phyloP scores from a whole-genome alignment of 2,113 vertebrate species.

The Corvus cornix region DNA sequence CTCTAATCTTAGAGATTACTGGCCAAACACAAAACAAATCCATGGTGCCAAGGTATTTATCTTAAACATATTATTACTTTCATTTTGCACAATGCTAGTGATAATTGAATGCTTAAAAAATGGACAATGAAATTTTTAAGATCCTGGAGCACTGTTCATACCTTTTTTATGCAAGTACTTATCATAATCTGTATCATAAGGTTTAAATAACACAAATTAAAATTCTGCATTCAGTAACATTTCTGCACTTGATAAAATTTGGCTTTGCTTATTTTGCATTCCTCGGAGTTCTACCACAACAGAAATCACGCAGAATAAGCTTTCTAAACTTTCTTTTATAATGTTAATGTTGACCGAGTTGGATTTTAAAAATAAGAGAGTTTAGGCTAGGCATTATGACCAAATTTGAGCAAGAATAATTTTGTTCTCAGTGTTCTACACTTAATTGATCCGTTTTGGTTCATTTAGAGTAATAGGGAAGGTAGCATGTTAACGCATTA shows the following conservation, averaged over 20 bases:
- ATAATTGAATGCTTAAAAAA: constrained; percentile 10
- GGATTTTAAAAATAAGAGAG: not conserved
- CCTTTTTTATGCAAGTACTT: not conserved
- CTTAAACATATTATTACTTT: constrained; percentile 34
- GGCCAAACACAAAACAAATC: constrained; percentile 46
- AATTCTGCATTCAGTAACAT: not conserved
- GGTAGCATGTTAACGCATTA: not conserved
- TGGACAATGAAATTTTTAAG: not conserved
- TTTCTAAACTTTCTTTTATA: not conserved
- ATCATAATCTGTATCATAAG: not conserved
- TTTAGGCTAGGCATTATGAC: not conserved
- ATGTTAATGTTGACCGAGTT: not conserved
- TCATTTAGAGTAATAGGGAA: not conserved
- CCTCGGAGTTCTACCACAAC: not conserved
- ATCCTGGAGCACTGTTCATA: not conserved
- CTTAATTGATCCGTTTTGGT: not conserved
- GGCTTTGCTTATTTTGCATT: not conserved
- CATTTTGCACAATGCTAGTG: not conserved
- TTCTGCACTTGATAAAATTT: not conserved
- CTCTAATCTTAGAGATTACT: constrained; percentile 34
- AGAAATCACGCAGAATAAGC: not conserved
- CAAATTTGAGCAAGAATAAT: not conserved
- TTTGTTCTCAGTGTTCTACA: not conserved
- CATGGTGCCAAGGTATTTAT: constrained; percentile 19
- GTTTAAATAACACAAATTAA: not conserved